Evolutionary conservation across 1,140 invertebrate species (phyloP).

Genomic region (Caerostris extrusa): DNA sequence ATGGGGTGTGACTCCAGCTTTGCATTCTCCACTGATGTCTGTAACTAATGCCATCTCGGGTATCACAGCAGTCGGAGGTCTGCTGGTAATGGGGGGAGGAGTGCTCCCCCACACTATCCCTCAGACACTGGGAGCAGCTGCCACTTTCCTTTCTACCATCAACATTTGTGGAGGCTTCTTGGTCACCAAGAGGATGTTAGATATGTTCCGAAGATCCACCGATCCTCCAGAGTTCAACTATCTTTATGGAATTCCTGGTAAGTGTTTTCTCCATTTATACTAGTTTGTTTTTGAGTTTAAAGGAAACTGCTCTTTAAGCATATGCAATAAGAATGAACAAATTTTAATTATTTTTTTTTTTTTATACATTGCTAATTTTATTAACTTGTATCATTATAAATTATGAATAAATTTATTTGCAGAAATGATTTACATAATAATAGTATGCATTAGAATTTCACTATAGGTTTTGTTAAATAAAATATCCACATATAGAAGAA

Average conservation of each 20-base stretch:
- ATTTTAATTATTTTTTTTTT: no score
- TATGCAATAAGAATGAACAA: no score
- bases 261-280: background rate
- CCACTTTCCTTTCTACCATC: conserved; percentile 93
- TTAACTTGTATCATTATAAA: no score
- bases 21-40: conserved; percentile 95
- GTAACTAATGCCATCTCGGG: conserved; percentile 96
- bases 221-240: conserved; percentile 94
- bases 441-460: no score
- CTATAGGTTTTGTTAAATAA: no score
- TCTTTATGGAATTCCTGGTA: conserved; percentile 89
- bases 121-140: conserved; percentile 88
- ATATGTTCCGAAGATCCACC: conserved; percentile 92
- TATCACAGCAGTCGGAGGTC: conserved; percentile 93
- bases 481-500: no score
- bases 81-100: conserved; percentile 90
- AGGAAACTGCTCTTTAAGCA: no score
- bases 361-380: no score
- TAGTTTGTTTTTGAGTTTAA: background rate
- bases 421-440: no score
- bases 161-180: conserved; percentile 96
- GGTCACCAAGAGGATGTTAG: conserved; percentile 94
- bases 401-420: no score
- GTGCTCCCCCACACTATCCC: conserved; percentile 87
- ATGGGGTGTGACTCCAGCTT: conserved; percentile 94